These are phyloP conservation scores for Ptilodon capucinus DNA, from an alignment of 2,888 invertebrate species.

Conservation along the genomic window DNA sequence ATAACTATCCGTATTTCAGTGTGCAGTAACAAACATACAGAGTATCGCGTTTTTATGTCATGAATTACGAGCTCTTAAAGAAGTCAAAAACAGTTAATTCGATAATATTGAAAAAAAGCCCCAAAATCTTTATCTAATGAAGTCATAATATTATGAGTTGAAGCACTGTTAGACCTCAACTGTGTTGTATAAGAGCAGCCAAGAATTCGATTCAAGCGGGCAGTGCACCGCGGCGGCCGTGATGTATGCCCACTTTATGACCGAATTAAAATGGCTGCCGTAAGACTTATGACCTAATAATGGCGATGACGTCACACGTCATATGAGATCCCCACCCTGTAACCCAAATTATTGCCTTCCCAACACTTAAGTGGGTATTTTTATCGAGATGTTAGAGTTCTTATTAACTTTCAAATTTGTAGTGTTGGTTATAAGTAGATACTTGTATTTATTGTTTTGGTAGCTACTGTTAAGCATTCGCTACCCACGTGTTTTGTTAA, in stretches of 20 bases:
- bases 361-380: slow-evolving; percentile 4
- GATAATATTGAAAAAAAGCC: neutral
- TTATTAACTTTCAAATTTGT: slow-evolving; percentile 8
- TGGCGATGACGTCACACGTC: slow-evolving; percentile 24
- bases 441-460: neutral
- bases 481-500: too few species aligned
- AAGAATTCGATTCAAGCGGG: slow-evolving; percentile 53
- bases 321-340: slow-evolving; percentile 3
- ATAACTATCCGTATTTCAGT: too few species aligned
- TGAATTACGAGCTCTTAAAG: too few species aligned
- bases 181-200: slow-evolving; percentile 20
- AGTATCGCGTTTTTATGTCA: too few species aligned
- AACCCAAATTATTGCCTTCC: slow-evolving; percentile 9
- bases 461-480: too few species aligned
- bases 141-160: neutral
- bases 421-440: neutral
- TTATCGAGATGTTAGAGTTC: neutral
- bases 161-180: slow-evolving; percentile 6
- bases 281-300: slow-evolving; percentile 60
- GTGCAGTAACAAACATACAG: too few species aligned
- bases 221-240: slow-evolving; percentile 35
- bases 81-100: too few species aligned
- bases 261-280: slow-evolving; percentile 57
- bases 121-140: too few species aligned
- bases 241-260: slow-evolving; percentile 59